Conservation (phyloP, 2,797 vertebrate species). For the Muraenolepis orangiensis region DNA sequence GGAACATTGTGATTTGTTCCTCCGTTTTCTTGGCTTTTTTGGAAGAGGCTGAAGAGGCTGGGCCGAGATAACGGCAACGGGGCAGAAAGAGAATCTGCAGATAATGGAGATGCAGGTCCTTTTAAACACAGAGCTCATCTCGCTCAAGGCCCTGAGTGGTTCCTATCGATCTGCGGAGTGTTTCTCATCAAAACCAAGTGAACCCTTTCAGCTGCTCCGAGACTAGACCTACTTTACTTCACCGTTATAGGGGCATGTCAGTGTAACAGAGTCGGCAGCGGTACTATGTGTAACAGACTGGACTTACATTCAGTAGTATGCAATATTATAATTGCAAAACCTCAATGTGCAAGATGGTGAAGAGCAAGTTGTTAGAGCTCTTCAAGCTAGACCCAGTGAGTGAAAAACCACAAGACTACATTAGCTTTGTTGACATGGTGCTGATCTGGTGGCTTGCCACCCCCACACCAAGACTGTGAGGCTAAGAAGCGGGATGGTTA, state of each 20-base stretch:
- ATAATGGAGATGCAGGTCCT: slow-evolving; percentile 47
- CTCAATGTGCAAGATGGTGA: too few species aligned
- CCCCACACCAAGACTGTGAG: too few species aligned
- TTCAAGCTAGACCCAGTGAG: too few species aligned
- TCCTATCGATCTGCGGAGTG: slow-evolving; percentile 44
- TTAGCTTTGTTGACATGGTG: too few species aligned
- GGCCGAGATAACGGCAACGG: not conserved
- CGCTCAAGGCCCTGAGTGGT: slow-evolving; percentile 38
- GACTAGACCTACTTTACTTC: slow-evolving; percentile 1
- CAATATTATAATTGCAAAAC: not conserved
- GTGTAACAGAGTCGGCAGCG: too few species aligned
- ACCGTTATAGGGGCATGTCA: not conserved
- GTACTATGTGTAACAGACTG: too few species aligned
- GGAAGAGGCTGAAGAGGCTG: not conserved
- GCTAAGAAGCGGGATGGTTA: too few species aligned
- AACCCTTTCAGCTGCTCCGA: slow-evolving; percentile 28
- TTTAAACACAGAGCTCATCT: slow-evolving; percentile 39
- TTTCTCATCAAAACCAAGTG: slow-evolving; percentile 38
- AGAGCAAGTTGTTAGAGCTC: too few species aligned
- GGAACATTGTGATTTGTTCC: slow-evolving; percentile 1
- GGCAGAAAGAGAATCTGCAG: slow-evolving; percentile 15
- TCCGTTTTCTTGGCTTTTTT: not conserved
- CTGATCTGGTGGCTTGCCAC: too few species aligned
- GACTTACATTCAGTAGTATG: too few species aligned
- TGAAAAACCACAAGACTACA: too few species aligned